phyloP scores from a whole-genome alignment of 2,888 invertebrate species.

The Dendrolimus pini region DNA sequence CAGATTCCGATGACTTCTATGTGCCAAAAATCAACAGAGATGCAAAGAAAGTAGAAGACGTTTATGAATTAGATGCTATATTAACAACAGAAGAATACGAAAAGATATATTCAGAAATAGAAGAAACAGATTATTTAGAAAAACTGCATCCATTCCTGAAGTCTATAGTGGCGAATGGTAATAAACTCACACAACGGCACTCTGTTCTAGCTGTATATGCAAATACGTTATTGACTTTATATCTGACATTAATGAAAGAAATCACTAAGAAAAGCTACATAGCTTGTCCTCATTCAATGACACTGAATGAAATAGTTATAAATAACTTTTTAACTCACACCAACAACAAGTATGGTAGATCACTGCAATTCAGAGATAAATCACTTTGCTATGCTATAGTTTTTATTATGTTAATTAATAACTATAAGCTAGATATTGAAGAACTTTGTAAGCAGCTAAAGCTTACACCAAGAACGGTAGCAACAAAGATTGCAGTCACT shows the following conservation, averaged over 20 bases:
- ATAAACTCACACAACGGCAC: constrained; percentile 25
- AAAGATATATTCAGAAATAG: constrained; percentile 42
- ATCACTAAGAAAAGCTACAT: constrained; percentile 39
- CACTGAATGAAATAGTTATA: constrained; percentile 45
- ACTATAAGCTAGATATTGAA: constrained; percentile 46
- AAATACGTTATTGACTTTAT: constrained; percentile 35
- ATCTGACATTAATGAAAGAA: constrained; percentile 27
- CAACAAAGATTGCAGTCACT: constrained; percentile 39
- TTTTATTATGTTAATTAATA: constrained; percentile 48
- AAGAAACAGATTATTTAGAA: constrained; percentile 29
- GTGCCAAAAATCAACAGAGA: constrained; percentile 68
- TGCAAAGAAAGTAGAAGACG: constrained; percentile 54
- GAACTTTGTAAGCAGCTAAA: constrained; percentile 40
- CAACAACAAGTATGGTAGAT: constrained; percentile 34
- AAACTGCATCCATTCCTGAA: constrained; percentile 35
- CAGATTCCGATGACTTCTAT: constrained; percentile 57
- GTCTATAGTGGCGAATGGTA: constrained; percentile 16
- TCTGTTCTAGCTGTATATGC: constrained; percentile 47
- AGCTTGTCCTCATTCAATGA: constrained; percentile 36
- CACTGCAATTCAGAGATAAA: constrained; percentile 51
- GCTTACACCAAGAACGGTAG: constrained; percentile 31
- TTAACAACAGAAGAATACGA: constrained; percentile 54
- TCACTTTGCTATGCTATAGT: constrained; percentile 53
- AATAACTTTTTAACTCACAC: constrained; percentile 34
- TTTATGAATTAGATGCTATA: constrained; percentile 63